These are phyloP conservation scores for Ostrea edulis DNA, from an alignment of 1,140 invertebrate genomes.

Conservation along the genomic window DNA sequence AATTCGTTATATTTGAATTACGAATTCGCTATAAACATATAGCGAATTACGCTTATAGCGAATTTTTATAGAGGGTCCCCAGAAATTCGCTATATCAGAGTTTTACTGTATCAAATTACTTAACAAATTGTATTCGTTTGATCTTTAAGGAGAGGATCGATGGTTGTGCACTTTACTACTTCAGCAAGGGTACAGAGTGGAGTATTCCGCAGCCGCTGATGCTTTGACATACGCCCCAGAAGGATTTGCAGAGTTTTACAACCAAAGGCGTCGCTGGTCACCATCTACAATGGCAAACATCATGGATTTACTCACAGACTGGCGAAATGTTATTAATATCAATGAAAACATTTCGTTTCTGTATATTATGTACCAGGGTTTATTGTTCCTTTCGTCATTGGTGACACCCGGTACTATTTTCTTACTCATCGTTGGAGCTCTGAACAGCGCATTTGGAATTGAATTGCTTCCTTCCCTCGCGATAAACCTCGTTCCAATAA, in stretches of 20 bases:
- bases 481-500: conserved; percentile 81
- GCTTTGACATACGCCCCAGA: conserved; percentile 85
- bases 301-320: conserved; percentile 81
- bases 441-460: conserved; percentile 82
- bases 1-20: too few species aligned
- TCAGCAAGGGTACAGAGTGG: conserved; percentile 84
- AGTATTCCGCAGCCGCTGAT: conserved; percentile 85
- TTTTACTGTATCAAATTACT: neutral
- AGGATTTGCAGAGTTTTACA: conserved; percentile 84
- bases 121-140: neutral
- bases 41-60: too few species aligned
- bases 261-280: conserved; percentile 84
- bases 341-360: conserved; percentile 75
- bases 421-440: conserved; percentile 84
- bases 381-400: conserved; percentile 82
- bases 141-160: conserved; percentile 81
- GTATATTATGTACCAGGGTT: conserved; percentile 74
- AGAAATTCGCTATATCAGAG: too few species aligned
- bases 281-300: conserved; percentile 86
- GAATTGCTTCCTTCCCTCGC: conserved; percentile 80
- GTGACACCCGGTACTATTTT: conserved; percentile 85
- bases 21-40: too few species aligned
- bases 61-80: too few species aligned
- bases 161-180: conserved; percentile 85
- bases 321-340: conserved; percentile 67